A percentile compares a stretch with the other conserved stretches of the same genome.
Conservation (phyloP, 2,113 vertebrate species). For the Camelus bactrianus region DNA sequence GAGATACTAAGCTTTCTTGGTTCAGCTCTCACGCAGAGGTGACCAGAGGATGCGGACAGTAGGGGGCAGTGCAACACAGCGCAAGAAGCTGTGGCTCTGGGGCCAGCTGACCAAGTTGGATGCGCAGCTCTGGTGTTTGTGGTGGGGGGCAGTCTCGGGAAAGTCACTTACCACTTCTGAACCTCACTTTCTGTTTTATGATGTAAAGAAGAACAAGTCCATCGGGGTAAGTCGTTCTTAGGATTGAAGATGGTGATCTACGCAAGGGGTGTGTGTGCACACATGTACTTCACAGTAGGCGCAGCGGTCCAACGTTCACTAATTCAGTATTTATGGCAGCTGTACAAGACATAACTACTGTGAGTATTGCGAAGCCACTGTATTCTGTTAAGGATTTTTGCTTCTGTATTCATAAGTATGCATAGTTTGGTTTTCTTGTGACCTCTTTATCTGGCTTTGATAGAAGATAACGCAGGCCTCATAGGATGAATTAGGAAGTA, state of each 20-base stretch:
- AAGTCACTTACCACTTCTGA: not conserved
- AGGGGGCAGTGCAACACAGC: not conserved
- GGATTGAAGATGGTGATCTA: not conserved
- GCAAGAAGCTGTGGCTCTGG: not conserved
- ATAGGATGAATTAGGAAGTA: not conserved
- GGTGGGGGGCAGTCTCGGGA: not conserved
- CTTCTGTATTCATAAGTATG: not conserved
- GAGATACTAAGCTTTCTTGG: not conserved
- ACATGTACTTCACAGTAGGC: too few species aligned
- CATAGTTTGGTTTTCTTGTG: not conserved
- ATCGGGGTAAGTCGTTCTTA: not conserved
- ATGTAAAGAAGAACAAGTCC: not conserved
- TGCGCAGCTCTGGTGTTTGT: not conserved
- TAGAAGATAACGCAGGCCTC: not conserved
- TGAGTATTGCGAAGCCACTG: not conserved
- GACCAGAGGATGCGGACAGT: not conserved
- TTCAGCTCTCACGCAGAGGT: not conserved
- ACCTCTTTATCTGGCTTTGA: not conserved
- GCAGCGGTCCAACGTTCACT: not conserved
- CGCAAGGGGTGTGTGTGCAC: not conserved
- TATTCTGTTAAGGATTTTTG: not conserved
- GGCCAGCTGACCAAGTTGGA: not conserved
- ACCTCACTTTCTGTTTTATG: not conserved
- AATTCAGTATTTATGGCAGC: not conserved
- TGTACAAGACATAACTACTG: not conserved